Base-by-base conservation (phyloP, 1,140 invertebrate genomes). In the Atta texana region DNA sequence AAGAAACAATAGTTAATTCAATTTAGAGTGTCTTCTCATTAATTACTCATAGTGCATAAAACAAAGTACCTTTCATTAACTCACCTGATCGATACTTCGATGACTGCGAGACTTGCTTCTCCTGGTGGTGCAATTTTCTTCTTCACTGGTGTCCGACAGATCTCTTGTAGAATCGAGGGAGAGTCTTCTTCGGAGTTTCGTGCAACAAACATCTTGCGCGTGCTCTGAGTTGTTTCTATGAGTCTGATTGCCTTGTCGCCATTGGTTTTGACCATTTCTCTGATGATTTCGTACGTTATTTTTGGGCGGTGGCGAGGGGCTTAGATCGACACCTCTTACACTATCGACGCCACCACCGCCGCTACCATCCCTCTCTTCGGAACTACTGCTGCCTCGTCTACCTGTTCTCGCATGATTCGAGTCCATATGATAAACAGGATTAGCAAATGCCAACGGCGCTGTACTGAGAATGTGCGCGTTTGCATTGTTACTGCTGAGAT, bases 351-450 rank as follows among this genome's bases (percentile, higher is more conserved):
- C 94, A 28, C 93, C 92, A 16, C 94, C 92, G 8, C 92, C 92
- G 24, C 88, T 93, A 72, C 94, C 92, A 0, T 95, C 95, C 31
- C 94, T 89, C 34, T 95, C 95, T 39, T 95, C 94, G 76, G 96
- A 96, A 93, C 96, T 96, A 91, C 94, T 95, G 88, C 93, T 96
- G 16, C 91, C 95, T 28, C 94, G 91, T 72, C 94, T 91, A 0
- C 93, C 93, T 12, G 81, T 93, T 24, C 93, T 92, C 0, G 90
- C 91, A 63, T 93, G 93, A 81, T 92, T 95, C 2, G 94, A 92
- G 64, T 97, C 97, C 95, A 97, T 96, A 91, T 97, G 97, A 93
- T 98, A 98, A 64, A 98, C 97, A 3, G 98, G 98, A 95, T 98
- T 98, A 53, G 97, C 97, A 90, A 98, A 98, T 49, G 98, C 98